Conservation (phyloP, 2,888 invertebrate genomes). For the Hirtodrosophila duncani region DNA sequence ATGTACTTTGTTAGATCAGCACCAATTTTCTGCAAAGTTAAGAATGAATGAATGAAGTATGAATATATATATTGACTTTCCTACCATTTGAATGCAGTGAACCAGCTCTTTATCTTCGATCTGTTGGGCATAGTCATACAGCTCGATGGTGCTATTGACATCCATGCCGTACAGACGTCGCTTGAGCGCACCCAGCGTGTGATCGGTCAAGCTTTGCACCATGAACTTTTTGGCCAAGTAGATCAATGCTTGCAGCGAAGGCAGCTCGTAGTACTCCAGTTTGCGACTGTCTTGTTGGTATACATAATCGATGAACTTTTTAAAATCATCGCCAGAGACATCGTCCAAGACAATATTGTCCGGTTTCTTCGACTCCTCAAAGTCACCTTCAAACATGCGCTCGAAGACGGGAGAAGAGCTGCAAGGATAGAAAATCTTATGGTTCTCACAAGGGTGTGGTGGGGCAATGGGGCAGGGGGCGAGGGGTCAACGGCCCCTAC, state of each 20-base stretch:
- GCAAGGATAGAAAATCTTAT: too few relatives aligned
- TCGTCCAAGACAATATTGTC: constrained; percentile 46
- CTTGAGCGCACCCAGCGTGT: constrained; percentile 25
- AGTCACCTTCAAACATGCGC: constrained; percentile 48
- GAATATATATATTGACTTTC: neutral
- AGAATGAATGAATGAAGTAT: too few relatives aligned
- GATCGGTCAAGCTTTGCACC: constrained; percentile 27
- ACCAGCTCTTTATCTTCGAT: constrained; percentile 32
- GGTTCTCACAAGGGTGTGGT: too few relatives aligned
- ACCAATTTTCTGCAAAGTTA: constrained; percentile 25
- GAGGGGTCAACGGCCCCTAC: too few relatives aligned
- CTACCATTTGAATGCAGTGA: neutral
- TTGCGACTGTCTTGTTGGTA: constrained; percentile 35
- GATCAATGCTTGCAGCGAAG: constrained; percentile 36
- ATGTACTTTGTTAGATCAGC: constrained; percentile 4
- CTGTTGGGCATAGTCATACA: constrained; percentile 37
- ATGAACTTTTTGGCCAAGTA: constrained; percentile 49
- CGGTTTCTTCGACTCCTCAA: constrained; percentile 32
- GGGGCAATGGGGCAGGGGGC: too few relatives aligned
- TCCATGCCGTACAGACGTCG: constrained; percentile 12
- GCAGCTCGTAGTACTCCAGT: constrained; percentile 22
- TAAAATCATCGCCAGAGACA: constrained; percentile 37
- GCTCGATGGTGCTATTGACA: constrained; percentile 27
- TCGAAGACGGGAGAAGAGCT: constrained; percentile 46
- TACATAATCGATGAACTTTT: constrained; percentile 36